Conservation (phyloP, 30 jellyfish, hydroid and myxozoan species). For the Sanderia malayensis region DNA sequence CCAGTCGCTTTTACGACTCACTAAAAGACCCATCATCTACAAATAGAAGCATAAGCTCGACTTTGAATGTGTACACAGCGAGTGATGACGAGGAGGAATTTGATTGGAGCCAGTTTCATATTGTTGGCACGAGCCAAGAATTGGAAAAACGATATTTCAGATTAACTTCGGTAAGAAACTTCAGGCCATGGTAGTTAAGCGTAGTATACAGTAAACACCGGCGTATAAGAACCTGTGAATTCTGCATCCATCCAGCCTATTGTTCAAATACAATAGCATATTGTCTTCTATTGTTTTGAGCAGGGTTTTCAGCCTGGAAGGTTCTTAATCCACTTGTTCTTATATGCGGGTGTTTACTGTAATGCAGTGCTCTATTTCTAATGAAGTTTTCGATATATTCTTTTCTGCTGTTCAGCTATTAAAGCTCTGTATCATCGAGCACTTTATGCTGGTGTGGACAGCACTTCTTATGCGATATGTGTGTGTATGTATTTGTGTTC, state of each 20-base stretch:
- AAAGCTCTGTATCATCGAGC: too few species aligned
- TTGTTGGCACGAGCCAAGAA: slow-evolving; percentile 84
- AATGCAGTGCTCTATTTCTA: too few species aligned
- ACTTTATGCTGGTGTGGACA: too few species aligned
- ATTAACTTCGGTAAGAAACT: slow-evolving; percentile 77
- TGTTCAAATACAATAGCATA: too few species aligned
- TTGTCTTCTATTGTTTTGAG: too few species aligned
- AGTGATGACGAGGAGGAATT: slow-evolving; percentile 63
- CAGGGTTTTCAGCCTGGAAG: too few species aligned
- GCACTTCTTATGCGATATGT: not conserved
- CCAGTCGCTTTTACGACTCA: slow-evolving; percentile 62
- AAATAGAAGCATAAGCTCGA: slow-evolving; percentile 29
- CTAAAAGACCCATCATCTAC: slow-evolving; percentile 23
- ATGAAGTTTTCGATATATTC: too few species aligned
- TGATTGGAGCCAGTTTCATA: slow-evolving; percentile 83
- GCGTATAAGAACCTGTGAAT: too few species aligned
- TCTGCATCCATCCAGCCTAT: too few species aligned
- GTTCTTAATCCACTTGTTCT: too few species aligned
- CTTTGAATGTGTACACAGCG: slow-evolving; percentile 23
- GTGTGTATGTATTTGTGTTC: not conserved
- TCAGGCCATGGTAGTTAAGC: not conserved
- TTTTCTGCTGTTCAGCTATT: too few species aligned
- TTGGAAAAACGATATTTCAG: slow-evolving; percentile 75
- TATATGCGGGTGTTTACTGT: too few species aligned
- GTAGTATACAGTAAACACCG: not conserved